phyloP scores from a whole-genome alignment of 2,888 invertebrate genomes.

The Lasioglossum leucozonium region DNA sequence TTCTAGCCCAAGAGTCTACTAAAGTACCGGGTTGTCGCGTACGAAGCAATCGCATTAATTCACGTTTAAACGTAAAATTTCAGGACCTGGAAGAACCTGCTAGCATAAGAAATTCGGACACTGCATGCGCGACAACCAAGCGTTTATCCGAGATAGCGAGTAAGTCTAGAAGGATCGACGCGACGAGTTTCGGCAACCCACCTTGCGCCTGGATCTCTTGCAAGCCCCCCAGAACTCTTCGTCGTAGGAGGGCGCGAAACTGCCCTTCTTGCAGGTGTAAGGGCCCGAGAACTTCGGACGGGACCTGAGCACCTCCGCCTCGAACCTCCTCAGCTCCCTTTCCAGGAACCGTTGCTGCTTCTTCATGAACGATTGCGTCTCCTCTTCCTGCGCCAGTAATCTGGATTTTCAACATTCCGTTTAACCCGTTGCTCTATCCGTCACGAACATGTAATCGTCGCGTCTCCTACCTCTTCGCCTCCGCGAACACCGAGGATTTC shows the following conservation, averaged over 20 bases:
- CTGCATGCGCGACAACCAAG: no score
- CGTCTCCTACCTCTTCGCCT: conserved; percentile 68
- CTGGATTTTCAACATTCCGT: conserved; percentile 45
- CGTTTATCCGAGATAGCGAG: no score
- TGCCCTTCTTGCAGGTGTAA: conserved; percentile 67
- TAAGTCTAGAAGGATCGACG: no score
- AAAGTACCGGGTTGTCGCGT: no score
- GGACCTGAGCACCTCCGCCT: conserved; percentile 66
- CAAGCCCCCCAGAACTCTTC: conserved; percentile 74
- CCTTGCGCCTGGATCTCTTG: conserved; percentile 58
- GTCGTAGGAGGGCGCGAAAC: conserved; percentile 69
- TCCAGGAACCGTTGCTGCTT: conserved; percentile 73
- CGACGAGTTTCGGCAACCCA: conserved; percentile 24
- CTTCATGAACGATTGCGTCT: conserved; percentile 64
- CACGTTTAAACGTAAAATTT: no score
- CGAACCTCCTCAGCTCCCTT: conserved; percentile 75
- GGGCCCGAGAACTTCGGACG: conserved; percentile 73
- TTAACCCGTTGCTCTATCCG: neutral
- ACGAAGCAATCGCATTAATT: no score
- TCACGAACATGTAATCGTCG: neutral
- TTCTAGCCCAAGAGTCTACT: no score
- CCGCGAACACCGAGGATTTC: conserved; percentile 57
- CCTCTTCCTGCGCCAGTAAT: conserved; percentile 70
- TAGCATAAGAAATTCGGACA: no score
- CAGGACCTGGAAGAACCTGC: no score